Evolutionary conservation across 2,888 invertebrate species (phyloP), one percentile per base, ranked within the genome.

Genomic region (Rotaria magnacalcarata): DNA sequence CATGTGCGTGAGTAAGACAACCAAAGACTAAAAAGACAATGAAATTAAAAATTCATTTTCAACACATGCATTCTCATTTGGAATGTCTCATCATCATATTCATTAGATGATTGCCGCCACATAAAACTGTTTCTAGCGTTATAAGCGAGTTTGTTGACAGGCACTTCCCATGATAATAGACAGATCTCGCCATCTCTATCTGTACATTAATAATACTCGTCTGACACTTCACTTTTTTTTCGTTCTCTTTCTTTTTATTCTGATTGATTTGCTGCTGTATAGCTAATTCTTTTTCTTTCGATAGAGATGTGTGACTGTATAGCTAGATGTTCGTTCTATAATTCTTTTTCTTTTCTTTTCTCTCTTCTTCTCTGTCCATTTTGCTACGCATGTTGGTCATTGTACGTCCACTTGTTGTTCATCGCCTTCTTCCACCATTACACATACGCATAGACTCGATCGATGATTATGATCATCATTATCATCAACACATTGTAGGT

Each of bases 201-300:
- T 67, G 67, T 34, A 14, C 34, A 67, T 67, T 67, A 67, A 34
- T 67, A 41, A 34, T 67, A 41, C 67, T 67, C 67, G 67, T 67
- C 67, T 67, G 67, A 34, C 67, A 34, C 67, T 34, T 67, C n/a
- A 52, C 34, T 27, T 56, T 56, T 67, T n/a, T 56, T 10, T n/a
- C n/a, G 7, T 16, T 58, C 58, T 58, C 10, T 10, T 11, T 58
- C 58, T 58, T 11, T 27, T 19, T 19, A 67, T 67, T 67, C 67
- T 67, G 67, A 67, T 67, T 67, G 67, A 67, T 67, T 67, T 67
- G 67, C 67, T 67, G 34, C 67, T 67, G 34, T 34, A 67, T 34
- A 67, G 34, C 34, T 34, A 24, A 34, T 67, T 19, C 19, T 67
- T 24, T 67, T 67, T 41, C 34, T 50, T 50, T 14, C 34, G 34